Evolutionary conservation across 2,797 vertebrate species (phyloP), one percentile per base, ranked within the genome.

Genomic region (Typhlichthys subterraneus): DNA sequence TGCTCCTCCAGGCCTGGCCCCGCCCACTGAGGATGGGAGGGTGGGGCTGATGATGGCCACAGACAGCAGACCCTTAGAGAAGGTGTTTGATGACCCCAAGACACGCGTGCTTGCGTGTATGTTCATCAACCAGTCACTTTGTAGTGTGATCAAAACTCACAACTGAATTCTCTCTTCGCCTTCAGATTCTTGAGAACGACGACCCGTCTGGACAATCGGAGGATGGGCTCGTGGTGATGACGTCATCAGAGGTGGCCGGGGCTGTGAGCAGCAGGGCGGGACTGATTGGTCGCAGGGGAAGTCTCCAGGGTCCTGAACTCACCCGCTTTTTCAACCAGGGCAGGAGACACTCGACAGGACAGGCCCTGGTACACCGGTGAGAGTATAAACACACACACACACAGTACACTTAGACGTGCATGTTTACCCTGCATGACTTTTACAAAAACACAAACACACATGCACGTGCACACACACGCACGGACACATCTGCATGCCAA

Each of bases 111-210:
- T 6, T 38, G 38, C 38, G 7, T 38, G 38, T 38, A 38, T 38
- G 38, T 38, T 38, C 9, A 9, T 38, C 9, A 8, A 42, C 10
- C 5, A 38, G 29, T 53, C 23, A 45, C 12, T 1, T 8, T 33
- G 38, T 1, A 15, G 1, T 0, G 9, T 51, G 7, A 54, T 8
- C 0, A 19, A 60, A 56, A 15, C 12, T 0, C 10, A 19, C 0
- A 19, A 57, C 2, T 23, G 13, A 46, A 55, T 57, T 52, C 0
- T 68, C 2, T 50, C 50, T 1, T 65, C 14, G 66, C 50, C 45
- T 55, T 71, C 69, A 94, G 93, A 93, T 93, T 60, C 80, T 73
- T 2, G 93, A 93, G 78, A 92, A 90, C 3, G 92, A 94, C 2
- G 90, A 93, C 68, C 88, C 85, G 53, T 83, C 71, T 5, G 76